Conservation (phyloP, 2,888 invertebrate genomes). For the Scaptomyza flava region DNA sequence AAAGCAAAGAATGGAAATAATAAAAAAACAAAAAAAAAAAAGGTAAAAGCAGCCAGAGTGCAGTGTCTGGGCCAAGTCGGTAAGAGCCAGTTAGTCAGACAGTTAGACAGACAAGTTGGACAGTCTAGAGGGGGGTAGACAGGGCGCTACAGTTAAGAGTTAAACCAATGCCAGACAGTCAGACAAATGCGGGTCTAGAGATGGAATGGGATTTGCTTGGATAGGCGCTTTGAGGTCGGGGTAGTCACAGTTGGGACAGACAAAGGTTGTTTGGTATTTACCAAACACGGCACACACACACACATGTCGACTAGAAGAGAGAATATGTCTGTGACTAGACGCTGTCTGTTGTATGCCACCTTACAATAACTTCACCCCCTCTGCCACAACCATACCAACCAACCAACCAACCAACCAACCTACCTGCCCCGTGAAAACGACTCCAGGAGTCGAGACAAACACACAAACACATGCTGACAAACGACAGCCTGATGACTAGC, state of each 20-base stretch:
- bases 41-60: conserved; percentile 12
- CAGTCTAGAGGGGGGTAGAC: conserved; percentile 4
- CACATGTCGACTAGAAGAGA: background rate
- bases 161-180: conserved; percentile 54
- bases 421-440: conserved; percentile 28
- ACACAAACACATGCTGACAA: conserved; percentile 18
- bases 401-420: background rate
- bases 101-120: conserved; percentile 27
- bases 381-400: background rate
- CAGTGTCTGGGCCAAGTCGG: conserved; percentile 28
- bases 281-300: conserved; percentile 31
- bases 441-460: conserved; percentile 33
- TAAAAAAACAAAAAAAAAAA: conserved; percentile 10
- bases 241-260: conserved; percentile 31
- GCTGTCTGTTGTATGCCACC: conserved; percentile 51
- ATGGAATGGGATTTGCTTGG: background rate
- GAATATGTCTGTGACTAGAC: conserved; percentile 57
- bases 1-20: background rate
- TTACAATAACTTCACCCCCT: conserved; percentile 31
- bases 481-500: conserved; percentile 70
- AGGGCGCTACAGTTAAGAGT: conserved; percentile 24
- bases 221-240: conserved; percentile 4
- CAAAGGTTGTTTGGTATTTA: conserved; percentile 57
- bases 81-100: conserved; percentile 48
- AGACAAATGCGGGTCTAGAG: conserved; percentile 18